A percentile compares a stretch with the other conserved stretches of the same genome.
Conservation (phyloP, 2,888 invertebrate species). For the Drosophila mimica region DNA sequence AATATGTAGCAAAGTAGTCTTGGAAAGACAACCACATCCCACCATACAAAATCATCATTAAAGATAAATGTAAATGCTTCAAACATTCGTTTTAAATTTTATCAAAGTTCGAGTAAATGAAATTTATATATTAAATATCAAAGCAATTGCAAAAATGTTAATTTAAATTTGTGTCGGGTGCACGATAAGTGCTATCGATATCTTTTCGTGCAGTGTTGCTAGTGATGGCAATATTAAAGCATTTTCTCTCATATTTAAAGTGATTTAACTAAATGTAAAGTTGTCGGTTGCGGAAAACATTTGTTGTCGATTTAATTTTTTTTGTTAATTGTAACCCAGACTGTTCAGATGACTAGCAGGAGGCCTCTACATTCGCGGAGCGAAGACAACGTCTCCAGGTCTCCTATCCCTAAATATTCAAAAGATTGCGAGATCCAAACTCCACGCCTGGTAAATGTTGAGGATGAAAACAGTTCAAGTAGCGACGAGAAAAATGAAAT, state of each 20-base stretch:
- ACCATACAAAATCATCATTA: slow-evolving; percentile 16
- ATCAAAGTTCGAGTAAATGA: background rate
- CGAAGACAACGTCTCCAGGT: background rate
- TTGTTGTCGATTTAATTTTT: background rate
- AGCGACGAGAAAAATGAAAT: slow-evolving; percentile 9
- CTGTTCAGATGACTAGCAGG: slow-evolving; percentile 23
- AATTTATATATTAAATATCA: background rate
- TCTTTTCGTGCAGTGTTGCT: background rate
- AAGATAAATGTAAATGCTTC: background rate
- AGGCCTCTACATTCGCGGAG: slow-evolving; percentile 17
- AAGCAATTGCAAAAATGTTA: background rate
- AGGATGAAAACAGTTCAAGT: background rate
- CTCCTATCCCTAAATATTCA: slow-evolving; percentile 16
- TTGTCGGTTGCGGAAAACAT: background rate
- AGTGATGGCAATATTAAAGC: background rate
- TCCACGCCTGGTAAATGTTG: background rate
- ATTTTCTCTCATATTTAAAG: background rate
- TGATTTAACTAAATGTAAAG: background rate
- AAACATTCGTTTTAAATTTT: background rate
- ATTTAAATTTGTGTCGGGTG: slow-evolving; percentile 5
- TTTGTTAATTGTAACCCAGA: background rate
- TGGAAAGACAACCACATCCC: slow-evolving; percentile 30
- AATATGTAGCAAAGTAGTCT: slow-evolving; percentile 27
- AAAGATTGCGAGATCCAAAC: background rate
- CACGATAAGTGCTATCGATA: background rate